Evolutionary conservation across 2,888 invertebrate species (phyloP), one percentile per base, ranked within the genome.

Genomic region (Cataglyphis albicans): DNA sequence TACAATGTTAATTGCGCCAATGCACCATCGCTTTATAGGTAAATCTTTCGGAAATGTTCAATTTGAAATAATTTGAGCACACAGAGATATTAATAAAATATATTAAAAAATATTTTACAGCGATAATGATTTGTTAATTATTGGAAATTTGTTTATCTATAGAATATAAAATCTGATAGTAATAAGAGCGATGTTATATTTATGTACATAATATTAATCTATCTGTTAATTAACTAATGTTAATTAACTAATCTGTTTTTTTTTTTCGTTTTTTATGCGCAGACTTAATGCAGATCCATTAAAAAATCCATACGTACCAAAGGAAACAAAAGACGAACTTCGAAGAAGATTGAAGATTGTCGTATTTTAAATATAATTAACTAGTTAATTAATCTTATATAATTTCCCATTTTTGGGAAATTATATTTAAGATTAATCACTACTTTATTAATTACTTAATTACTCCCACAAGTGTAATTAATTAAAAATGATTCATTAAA

Each of bases 1-100:
- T 98, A 98, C 95, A 98, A 98, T 93, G 98, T 98, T 0, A 97
- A 98, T 92, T 98, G 98, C 91, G 96, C 96, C 5, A 96, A 97
- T 84, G 97, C 98, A n/a, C 95, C 96, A 3, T 95, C 95, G 52
- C 96, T 96, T 85, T 98, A 98, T 95, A 96, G 96, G 97, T 97
- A 93, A 95, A 29, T 15, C 55, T 41, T 38, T 35, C 0, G 9
- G 0, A 48, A 48, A 18, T 18, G 18, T 48, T 48, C 6, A 1
- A 18, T 18, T 48, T 18, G 1, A 18, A 48, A 57, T 32, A 38
- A 48, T 75, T 25, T 41, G 1, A 48, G 15, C 15, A 6, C 32
- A 32, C 32, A 32, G 4, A 57, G 5, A 1, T 35, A 6, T 67
- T 73, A 38, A 52, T 1, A 68, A 55, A 78, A 18, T 72, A 52